These are phyloP conservation scores for Ostrea edulis DNA, from an alignment of 1,140 invertebrate species.

Conservation along the genomic window DNA sequence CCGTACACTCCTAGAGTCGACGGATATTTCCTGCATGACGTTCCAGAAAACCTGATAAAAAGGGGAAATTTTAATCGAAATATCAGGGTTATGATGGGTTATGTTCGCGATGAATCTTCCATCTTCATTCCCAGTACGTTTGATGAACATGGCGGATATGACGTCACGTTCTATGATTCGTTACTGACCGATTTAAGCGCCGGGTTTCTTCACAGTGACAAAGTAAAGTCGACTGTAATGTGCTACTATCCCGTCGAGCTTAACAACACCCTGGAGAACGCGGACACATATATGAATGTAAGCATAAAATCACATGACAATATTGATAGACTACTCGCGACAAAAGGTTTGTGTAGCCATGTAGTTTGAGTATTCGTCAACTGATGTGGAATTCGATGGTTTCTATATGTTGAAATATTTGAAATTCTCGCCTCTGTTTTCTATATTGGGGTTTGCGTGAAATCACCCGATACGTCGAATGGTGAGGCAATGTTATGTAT, in stretches of 20 bases:
- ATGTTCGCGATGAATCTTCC: slow-evolving; percentile 49
- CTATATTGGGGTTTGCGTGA: neutral
- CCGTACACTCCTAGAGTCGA: slow-evolving; percentile 58
- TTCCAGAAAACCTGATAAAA: slow-evolving; percentile 54
- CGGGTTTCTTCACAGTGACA: neutral
- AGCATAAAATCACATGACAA: neutral
- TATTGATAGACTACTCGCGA: neutral
- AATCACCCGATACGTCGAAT: no score
- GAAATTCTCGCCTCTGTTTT: neutral
- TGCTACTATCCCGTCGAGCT: neutral
- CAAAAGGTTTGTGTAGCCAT: neutral
- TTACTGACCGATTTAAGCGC: neutral
- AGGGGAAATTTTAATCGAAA: slow-evolving; percentile 39
- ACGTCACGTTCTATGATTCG: neutral
- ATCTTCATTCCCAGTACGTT: slow-evolving; percentile 39
- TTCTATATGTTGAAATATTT: neutral
- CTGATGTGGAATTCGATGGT: neutral
- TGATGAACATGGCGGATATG: slow-evolving; percentile 19
- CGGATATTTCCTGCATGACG: slow-evolving; percentile 51
- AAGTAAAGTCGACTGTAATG: neutral
- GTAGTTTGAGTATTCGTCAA: neutral
- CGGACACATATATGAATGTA: neutral
- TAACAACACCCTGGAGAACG: neutral
- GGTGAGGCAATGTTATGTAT: no score
- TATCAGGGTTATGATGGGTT: slow-evolving; percentile 51